These are phyloP conservation scores for Neoascia interrupta DNA, from an alignment of 2,888 invertebrate species.

Conservation along the genomic window DNA sequence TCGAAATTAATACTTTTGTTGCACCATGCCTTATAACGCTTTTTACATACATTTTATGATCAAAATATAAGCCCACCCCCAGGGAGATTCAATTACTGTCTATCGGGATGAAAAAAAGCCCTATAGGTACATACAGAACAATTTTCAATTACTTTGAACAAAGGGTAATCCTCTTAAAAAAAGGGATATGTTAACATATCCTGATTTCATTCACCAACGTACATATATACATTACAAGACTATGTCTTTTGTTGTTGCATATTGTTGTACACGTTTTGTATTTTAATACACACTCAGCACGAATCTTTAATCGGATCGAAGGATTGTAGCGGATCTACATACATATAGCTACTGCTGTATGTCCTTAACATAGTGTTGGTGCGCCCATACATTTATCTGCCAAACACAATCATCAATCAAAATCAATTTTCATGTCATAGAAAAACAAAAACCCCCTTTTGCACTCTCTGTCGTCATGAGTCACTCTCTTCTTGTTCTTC, in stretches of 20 bases:
- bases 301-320: constrained; percentile 50
- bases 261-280: constrained; percentile 17
- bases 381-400: neutral
- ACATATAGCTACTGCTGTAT: neutral
- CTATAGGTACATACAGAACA: too few species aligned
- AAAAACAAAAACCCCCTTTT: constrained; percentile 12
- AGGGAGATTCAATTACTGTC: too few species aligned
- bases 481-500: neutral
- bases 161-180: constrained; percentile 58
- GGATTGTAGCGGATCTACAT: constrained; percentile 37
- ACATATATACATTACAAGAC: constrained; percentile 38
- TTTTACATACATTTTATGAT: too few species aligned
- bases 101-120: too few species aligned
- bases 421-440: constrained; percentile 56
- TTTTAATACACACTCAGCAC: constrained; percentile 19
- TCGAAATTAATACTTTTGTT: too few species aligned
- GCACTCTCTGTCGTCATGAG: neutral
- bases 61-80: too few species aligned
- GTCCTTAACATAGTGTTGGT: neutral
- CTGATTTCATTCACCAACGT: constrained; percentile 40
- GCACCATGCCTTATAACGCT: too few species aligned
- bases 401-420: constrained; percentile 62
- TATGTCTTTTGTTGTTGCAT: constrained; percentile 15
- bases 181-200: constrained; percentile 40
- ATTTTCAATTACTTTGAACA: too few species aligned